Evolutionary conservation across 2,888 invertebrate species (phyloP).

Genomic region (Harpalus rubripes): DNA sequence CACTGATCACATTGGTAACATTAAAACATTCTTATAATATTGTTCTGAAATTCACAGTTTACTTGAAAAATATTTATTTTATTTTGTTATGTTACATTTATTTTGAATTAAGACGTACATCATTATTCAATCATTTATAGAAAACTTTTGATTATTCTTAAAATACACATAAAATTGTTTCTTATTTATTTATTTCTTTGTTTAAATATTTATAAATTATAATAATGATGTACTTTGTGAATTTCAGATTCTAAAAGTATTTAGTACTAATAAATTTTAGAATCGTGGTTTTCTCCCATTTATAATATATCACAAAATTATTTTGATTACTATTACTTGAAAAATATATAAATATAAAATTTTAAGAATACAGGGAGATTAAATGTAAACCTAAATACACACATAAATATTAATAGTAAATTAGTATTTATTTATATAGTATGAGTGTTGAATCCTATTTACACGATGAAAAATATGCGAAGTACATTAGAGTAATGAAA

Average conservation of each 20-base stretch:
- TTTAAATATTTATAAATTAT: neutral
- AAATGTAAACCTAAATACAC: slow-evolving; percentile 23
- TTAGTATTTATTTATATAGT: slow-evolving; percentile 22
- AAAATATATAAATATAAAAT: slow-evolving; percentile 46
- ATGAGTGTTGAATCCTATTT: slow-evolving; percentile 13
- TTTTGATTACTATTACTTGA: slow-evolving; percentile 43
- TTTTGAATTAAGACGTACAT: neutral
- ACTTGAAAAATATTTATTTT: neutral
- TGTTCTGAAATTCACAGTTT: slow-evolving; percentile 23
- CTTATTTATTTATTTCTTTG: too few species aligned
- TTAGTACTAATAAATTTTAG: slow-evolving; percentile 36
- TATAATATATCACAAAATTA: slow-evolving; percentile 52
- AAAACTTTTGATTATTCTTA: neutral
- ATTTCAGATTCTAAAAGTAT: slow-evolving; percentile 38
- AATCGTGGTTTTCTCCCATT: slow-evolving; percentile 37
- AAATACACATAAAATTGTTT: neutral
- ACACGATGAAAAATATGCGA: slow-evolving; percentile 26
- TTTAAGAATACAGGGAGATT: slow-evolving; percentile 33
- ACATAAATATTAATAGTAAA: slow-evolving; percentile 27
- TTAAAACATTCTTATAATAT: slow-evolving; percentile 53
- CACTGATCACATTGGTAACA: slow-evolving; percentile 62
- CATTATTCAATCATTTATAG: slow-evolving; percentile 9
- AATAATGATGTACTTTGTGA: slow-evolving; percentile 38
- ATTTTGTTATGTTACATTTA: slow-evolving; percentile 3
- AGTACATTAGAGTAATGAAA: slow-evolving; percentile 23